Percentiles rank a stretch among this genome's conserved stretches.
Evolutionary conservation across 2,888 invertebrate species (phyloP).

Genomic region (Abrostola tripartita): DNA sequence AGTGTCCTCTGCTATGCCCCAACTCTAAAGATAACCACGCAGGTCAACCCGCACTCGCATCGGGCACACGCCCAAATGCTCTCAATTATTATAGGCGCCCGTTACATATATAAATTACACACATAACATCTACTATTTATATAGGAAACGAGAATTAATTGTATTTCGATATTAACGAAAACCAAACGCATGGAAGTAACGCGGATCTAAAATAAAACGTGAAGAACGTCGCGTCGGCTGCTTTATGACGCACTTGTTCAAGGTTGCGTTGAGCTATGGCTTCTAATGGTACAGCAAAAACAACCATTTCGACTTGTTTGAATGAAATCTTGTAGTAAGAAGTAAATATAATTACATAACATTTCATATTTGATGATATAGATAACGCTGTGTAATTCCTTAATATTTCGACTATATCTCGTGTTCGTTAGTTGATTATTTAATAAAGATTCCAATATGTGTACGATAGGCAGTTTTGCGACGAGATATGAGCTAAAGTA

Average conservation of each 20-base stretch:
- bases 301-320: constrained; percentile 3
- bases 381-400: not conserved
- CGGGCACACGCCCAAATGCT: constrained; percentile 78
- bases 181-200: constrained; percentile 25
- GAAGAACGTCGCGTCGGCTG: constrained; percentile 35
- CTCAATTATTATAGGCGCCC: constrained; percentile 43
- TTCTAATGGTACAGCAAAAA: constrained; percentile 44
- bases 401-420: not conserved
- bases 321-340: constrained; percentile 5
- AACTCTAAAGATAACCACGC: constrained; percentile 80
- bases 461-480: too few species aligned
- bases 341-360: not conserved
- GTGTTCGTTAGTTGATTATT: not conserved
- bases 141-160: constrained; percentile 6
- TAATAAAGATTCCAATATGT: not conserved
- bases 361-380: not conserved
- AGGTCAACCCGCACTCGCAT: constrained; percentile 66
- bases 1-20: constrained; percentile 73
- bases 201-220: constrained; percentile 45
- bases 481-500: too few species aligned
- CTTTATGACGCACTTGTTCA: constrained; percentile 53
- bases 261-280: constrained; percentile 54
- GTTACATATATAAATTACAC: constrained; percentile 4
- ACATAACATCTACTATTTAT: not conserved
- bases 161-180: constrained; percentile 26